phyloP scores from a whole-genome alignment of 2,797 vertebrate genomes.

The Enteromius mattozi region DNA sequence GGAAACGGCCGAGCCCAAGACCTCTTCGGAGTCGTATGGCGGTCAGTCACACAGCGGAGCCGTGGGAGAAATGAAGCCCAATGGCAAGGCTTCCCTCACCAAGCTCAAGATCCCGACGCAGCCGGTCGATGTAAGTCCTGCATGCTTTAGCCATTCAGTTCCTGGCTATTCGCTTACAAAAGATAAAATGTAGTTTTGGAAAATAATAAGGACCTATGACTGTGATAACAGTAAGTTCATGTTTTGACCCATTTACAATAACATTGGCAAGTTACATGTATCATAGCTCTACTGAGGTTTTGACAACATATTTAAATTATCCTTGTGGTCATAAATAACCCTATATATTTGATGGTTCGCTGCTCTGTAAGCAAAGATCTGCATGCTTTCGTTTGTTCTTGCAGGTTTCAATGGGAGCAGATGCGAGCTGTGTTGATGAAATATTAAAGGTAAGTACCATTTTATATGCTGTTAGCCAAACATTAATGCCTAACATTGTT shows the following conservation, averaged over 20 bases:
- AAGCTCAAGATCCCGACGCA: constrained; percentile 98
- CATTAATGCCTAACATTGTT: background rate
- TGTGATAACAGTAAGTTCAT: too few species aligned
- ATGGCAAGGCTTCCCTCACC: constrained; percentile 92
- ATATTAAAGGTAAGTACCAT: constrained; percentile 92
- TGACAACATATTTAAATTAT: background rate
- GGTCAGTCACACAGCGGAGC: constrained; percentile 86
- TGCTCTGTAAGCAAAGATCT: background rate
- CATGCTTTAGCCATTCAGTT: too few species aligned
- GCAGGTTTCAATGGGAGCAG: constrained; percentile 89
- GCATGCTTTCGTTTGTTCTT: constrained; percentile 61
- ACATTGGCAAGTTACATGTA: background rate
- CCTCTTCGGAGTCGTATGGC: constrained; percentile 90
- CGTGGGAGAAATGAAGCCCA: constrained; percentile 92
- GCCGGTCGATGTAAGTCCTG: constrained; percentile 87
- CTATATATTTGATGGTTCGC: background rate
- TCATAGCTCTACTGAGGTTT: background rate
- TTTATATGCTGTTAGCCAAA: background rate
- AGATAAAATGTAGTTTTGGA: background rate
- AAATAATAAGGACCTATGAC: background rate
- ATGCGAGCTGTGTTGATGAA: constrained; percentile 97
- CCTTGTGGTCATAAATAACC: background rate
- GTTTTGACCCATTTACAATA: background rate
- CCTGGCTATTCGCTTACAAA: too few species aligned
- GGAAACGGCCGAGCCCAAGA: constrained; percentile 94